Conservation (phyloP, 2,113 vertebrate genomes). For the Vidua macroura region DNA sequence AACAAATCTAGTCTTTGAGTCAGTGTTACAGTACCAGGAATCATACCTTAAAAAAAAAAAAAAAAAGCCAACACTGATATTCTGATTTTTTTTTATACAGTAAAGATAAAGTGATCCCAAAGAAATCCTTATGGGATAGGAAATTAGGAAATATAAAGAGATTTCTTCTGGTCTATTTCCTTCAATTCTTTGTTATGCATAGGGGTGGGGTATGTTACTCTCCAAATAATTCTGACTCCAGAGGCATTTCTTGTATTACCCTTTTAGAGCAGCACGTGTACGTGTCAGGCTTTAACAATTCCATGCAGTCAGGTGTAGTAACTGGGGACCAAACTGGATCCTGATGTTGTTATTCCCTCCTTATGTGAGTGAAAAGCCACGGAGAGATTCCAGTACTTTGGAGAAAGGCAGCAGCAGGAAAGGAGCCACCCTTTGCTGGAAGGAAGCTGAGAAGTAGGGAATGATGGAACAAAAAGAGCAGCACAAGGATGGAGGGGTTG, state of each 20-base stretch:
- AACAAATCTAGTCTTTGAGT: neutral
- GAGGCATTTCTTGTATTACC: neutral
- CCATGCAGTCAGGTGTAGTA: accelerated
- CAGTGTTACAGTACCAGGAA: neutral
- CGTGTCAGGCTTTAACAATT: neutral
- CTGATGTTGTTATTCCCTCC: neutral
- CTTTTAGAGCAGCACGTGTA: neutral
- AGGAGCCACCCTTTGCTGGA: neutral
- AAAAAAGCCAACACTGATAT: neutral
- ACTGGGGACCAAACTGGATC: neutral
- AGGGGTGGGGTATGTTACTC: neutral
- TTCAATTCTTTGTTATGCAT: neutral
- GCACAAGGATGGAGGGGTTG: accelerated
- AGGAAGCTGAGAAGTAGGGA: neutral
- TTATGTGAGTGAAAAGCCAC: neutral
- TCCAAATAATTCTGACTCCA: neutral
- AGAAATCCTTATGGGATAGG: neutral
- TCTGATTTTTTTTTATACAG: neutral
- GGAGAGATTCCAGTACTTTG: accelerated
- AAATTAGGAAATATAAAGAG: neutral
- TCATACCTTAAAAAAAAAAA: neutral
- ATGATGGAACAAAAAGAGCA: neutral
- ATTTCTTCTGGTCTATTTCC: neutral
- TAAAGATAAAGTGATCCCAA: neutral
- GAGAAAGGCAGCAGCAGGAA: neutral